Evolutionary conservation across 2,113 vertebrate genomes (phyloP).

Genomic region (Leiothrix lutea): DNA sequence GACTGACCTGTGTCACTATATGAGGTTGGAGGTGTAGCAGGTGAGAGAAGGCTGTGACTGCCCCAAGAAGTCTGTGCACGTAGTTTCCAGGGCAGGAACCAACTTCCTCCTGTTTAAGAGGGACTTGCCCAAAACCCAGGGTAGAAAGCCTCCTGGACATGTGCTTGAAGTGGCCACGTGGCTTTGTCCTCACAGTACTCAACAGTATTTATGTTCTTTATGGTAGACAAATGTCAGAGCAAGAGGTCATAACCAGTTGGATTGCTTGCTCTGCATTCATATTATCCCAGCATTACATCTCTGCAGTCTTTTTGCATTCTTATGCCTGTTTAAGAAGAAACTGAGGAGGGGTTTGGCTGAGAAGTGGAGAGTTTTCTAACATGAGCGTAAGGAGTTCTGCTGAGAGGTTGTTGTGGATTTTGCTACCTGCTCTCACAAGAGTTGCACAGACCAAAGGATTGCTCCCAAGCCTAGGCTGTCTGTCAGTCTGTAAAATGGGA

Average conservation of each 20-base stretch:
- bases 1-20: background rate
- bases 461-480: background rate
- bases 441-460: background rate
- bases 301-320: background rate
- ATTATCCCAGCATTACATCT: background rate
- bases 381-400: background rate
- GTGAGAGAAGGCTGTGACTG: background rate
- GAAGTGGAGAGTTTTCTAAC: background rate
- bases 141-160: background rate
- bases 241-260: background rate
- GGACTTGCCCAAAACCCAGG: background rate
- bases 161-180: background rate
- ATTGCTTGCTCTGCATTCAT: background rate
- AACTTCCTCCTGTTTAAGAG: background rate
- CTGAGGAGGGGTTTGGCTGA: background rate
- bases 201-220: background rate
- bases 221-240: background rate
- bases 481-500: background rate
- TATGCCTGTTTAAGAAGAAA: background rate
- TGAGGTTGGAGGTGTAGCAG: background rate
- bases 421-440: background rate
- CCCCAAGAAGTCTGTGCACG: background rate
- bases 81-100: background rate
- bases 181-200: background rate
- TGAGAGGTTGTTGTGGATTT: background rate